Conservation (phyloP, 2,797 vertebrate species). For the Stomatorhinus walkeri region DNA sequence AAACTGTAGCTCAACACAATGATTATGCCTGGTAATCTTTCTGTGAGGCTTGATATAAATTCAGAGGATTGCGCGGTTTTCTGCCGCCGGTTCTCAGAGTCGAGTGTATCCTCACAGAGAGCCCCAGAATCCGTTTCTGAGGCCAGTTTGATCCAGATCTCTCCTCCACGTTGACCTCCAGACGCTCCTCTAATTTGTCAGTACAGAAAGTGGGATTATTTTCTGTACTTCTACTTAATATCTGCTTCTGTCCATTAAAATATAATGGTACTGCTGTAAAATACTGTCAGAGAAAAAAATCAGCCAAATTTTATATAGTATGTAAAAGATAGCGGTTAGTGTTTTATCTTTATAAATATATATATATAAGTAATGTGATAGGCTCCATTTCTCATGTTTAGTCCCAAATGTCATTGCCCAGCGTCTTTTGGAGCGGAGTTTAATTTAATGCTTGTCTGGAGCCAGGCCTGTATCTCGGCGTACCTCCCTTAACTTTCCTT, state of each 20-base stretch:
- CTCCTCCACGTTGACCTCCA: background rate
- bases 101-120: background rate
- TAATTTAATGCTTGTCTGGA: conserved; percentile 13
- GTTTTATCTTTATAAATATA: conserved; percentile 9
- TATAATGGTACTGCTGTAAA: conserved; percentile 1
- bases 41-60: background rate
- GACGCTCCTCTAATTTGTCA: background rate
- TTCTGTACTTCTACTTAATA: background rate
- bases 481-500: background rate
- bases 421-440: background rate
- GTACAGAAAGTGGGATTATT: background rate
- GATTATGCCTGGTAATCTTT: background rate
- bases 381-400: conserved; percentile 11
- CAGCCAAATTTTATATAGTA: background rate
- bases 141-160: background rate
- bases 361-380: conserved; percentile 7
- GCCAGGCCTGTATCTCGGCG: background rate
- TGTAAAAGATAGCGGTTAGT: conserved; percentile 5
- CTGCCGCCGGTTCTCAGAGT: background rate
- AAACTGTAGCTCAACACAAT: background rate
- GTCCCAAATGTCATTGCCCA: conserved; percentile 1
- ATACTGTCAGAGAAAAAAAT: background rate
- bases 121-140: background rate
- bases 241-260: background rate
- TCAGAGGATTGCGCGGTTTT: background rate